Conservation (phyloP, 2,113 vertebrate genomes). For the Colistium nudipinnis region DNA sequence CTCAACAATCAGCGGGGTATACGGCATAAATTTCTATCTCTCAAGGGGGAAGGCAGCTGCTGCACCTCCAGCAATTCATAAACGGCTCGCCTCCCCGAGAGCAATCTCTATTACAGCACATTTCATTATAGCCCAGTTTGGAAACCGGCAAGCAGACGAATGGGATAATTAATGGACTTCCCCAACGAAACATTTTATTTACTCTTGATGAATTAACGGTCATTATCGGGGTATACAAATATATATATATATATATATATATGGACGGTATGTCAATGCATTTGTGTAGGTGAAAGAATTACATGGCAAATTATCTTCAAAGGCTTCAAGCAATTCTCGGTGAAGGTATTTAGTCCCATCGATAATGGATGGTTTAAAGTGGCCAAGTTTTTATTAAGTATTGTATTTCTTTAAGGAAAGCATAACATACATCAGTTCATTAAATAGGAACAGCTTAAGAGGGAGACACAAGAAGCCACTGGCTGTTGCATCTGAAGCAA, state of each 20-base stretch:
- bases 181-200: conserved; percentile 91
- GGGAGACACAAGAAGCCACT: conserved; percentile 57
- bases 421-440: conserved; percentile 65
- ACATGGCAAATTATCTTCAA: conserved; percentile 85
- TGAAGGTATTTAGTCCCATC: conserved; percentile 81
- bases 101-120: conserved; percentile 86
- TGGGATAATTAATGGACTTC: conserved; percentile 92
- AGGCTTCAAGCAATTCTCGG: conserved; percentile 80
- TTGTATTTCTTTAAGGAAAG: too few relatives aligned
- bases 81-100: conserved; percentile 84
- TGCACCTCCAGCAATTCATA: conserved; percentile 90
- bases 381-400: conserved; percentile 79
- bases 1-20: conserved; percentile 94
- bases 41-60: conserved; percentile 86
- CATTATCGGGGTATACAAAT: conserved; percentile 78
- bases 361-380: conserved; percentile 80
- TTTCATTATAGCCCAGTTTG: conserved; percentile 90
- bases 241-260: conserved; percentile 60
- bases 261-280: conserved; percentile 59
- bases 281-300: conserved; percentile 82
- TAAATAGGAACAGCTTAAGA: conserved; percentile 49
- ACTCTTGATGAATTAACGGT: conserved; percentile 86
- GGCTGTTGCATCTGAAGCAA: conserved; percentile 37
- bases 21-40: conserved; percentile 92
- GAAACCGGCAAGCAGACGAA: conserved; percentile 87